phyloP scores from a whole-genome alignment of 2,888 invertebrate genomes.

The Sphaeridia pumilis region DNA sequence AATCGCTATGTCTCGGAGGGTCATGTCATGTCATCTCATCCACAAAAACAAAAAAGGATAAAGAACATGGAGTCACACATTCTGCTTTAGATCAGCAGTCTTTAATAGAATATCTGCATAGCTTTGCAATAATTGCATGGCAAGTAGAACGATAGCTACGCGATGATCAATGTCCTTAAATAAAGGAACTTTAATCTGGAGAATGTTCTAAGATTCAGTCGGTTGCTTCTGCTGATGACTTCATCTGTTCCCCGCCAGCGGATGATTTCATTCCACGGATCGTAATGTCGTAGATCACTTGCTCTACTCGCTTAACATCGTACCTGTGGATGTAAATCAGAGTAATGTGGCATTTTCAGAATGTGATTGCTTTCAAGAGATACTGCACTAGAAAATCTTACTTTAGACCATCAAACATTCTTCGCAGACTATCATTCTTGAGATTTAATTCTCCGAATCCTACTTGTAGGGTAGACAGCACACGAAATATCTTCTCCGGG shows the following conservation, averaged over 20 bases:
- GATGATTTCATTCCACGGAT: constrained; percentile 58
- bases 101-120: too few relatives aligned
- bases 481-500: constrained; percentile 69
- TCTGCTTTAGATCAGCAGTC: too few relatives aligned
- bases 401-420: constrained; percentile 73
- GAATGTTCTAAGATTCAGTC: background rate
- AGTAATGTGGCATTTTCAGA: background rate
- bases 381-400: too few relatives aligned
- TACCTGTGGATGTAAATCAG: constrained; percentile 43
- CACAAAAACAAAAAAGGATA: too few relatives aligned
- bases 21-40: too few relatives aligned
- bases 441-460: constrained; percentile 80
- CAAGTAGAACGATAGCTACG: too few relatives aligned
- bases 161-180: too few relatives aligned
- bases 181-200: too few relatives aligned
- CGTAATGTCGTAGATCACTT: constrained; percentile 76
- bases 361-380: too few relatives aligned
- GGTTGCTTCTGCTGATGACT: background rate
- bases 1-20: too few relatives aligned
- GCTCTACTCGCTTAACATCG: constrained; percentile 87
- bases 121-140: too few relatives aligned
- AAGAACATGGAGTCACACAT: too few relatives aligned
- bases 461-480: constrained; percentile 74
- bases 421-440: constrained; percentile 77
- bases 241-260: background rate